Evolutionary conservation across 2,113 vertebrate species (phyloP).

Genomic region (Poecilia latipinna): DNA sequence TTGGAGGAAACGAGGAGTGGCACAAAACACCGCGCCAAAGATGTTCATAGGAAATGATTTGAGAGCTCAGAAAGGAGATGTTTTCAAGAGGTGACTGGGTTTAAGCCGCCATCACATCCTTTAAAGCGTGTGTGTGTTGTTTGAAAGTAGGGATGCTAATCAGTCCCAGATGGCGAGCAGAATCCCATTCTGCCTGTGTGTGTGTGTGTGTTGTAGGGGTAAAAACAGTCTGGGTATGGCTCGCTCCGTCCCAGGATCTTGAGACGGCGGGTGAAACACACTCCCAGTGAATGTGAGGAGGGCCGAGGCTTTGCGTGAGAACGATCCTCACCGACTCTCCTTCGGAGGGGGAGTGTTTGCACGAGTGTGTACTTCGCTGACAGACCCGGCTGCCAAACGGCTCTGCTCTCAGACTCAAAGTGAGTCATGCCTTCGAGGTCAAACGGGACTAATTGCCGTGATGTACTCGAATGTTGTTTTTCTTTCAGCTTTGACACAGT

Average conservation of each 20-base stretch:
- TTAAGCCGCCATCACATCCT: background rate
- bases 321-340: background rate
- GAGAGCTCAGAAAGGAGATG: background rate
- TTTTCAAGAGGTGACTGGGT: background rate
- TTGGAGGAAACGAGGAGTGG: conserved; percentile 6
- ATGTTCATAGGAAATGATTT: background rate
- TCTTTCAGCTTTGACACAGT: background rate
- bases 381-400: background rate
- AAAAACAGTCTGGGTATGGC: conserved; percentile 5
- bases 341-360: background rate
- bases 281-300: conserved; percentile 46
- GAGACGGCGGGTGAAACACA: conserved; percentile 20
- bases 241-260: background rate
- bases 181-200: background rate
- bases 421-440: conserved; percentile 11
- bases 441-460: background rate
- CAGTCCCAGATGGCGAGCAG: conserved; percentile 8
- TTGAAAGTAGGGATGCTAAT: conserved; percentile 10
- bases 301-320: conserved; percentile 43
- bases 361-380: conserved; percentile 1
- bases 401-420: background rate
- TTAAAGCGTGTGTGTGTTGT: conserved; percentile 11
- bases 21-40: background rate
- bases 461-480: background rate
- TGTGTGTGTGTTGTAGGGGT: background rate